Percentiles rank a stretch among this genome's conserved stretches.
These are phyloP conservation scores for Otus sunia DNA, from an alignment of 2,113 vertebrate species.

Conservation along the genomic window DNA sequence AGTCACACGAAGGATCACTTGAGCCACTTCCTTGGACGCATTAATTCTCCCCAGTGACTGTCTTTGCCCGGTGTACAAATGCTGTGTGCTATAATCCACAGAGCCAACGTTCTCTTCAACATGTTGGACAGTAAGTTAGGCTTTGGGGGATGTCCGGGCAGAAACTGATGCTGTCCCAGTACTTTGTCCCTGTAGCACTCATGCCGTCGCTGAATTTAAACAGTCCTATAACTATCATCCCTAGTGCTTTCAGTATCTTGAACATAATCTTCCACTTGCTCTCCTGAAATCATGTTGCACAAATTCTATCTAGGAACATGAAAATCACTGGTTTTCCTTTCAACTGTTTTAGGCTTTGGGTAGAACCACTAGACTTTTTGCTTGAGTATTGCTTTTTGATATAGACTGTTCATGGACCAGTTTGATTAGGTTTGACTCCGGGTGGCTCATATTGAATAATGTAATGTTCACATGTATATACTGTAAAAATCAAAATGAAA, in stretches of 20 bases:
- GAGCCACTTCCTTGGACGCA: not conserved
- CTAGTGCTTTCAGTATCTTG: not conserved
- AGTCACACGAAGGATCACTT: not conserved
- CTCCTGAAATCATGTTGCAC: constrained; percentile 16
- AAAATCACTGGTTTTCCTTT: constrained; percentile 23
- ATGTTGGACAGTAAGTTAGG: not conserved
- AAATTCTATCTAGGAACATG: constrained; percentile 24
- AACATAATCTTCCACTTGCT: constrained; percentile 3
- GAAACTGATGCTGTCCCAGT: not conserved
- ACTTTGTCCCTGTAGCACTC: constrained; percentile 7
- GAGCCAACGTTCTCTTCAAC: not conserved
- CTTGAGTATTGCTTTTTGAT: constrained; percentile 66
- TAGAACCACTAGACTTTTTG: constrained; percentile 68
- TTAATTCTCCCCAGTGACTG: not conserved
- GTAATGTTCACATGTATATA: constrained; percentile 83
- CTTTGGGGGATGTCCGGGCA: not conserved
- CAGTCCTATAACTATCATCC: constrained; percentile 8
- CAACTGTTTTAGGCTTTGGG: constrained; percentile 47
- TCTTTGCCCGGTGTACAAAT: not conserved
- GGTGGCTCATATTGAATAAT: constrained; percentile 76
- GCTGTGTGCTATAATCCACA: not conserved
- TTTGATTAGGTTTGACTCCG: constrained; percentile 74
- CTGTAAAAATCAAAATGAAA: constrained; percentile 81
- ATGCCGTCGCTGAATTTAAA: constrained; percentile 13
- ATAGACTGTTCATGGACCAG: constrained; percentile 74